Conservation (phyloP, 2,113 vertebrate genomes). For the Sylvilagus bachmani region DNA sequence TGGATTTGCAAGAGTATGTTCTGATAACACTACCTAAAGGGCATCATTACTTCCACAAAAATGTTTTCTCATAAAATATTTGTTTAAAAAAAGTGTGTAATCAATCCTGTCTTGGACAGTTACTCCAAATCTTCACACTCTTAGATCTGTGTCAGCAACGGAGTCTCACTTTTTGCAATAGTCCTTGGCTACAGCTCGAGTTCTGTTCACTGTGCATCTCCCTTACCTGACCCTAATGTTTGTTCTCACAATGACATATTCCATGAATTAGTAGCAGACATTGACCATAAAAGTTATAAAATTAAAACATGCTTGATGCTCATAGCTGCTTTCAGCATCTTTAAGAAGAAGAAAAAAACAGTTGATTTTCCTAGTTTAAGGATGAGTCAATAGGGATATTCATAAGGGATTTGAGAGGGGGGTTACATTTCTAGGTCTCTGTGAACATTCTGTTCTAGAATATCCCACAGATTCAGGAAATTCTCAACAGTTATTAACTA, state of each 20-base stretch:
- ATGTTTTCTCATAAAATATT: slow-evolving; percentile 75
- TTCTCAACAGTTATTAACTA: not conserved
- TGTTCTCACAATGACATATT: not conserved
- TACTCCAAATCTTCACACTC: slow-evolving; percentile 14
- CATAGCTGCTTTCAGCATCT: not conserved
- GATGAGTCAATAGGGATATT: not conserved
- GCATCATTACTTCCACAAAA: slow-evolving; percentile 69
- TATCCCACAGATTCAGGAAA: not conserved
- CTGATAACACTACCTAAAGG: slow-evolving; percentile 63
- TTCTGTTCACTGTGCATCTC: not conserved
- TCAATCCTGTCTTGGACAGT: slow-evolving; percentile 62
- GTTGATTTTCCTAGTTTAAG: not conserved
- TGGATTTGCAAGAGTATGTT: slow-evolving; percentile 57
- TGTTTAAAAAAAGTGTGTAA: slow-evolving; percentile 19
- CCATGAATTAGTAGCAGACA: not conserved
- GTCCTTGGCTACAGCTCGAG: not conserved
- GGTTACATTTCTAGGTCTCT: not conserved
- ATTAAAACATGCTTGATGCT: not conserved
- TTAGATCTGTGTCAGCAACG: not conserved
- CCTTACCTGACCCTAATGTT: not conserved
- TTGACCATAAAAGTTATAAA: not conserved
- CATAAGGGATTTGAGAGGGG: not conserved
- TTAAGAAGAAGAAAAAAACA: not conserved
- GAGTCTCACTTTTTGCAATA: not conserved
- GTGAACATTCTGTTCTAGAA: not conserved